A percentile compares a stretch with the other conserved stretches of the same genome.
Conservation (phyloP, 30 jellyfish, hydroid and myxozoan species). For the Aurelia sp. region DNA sequence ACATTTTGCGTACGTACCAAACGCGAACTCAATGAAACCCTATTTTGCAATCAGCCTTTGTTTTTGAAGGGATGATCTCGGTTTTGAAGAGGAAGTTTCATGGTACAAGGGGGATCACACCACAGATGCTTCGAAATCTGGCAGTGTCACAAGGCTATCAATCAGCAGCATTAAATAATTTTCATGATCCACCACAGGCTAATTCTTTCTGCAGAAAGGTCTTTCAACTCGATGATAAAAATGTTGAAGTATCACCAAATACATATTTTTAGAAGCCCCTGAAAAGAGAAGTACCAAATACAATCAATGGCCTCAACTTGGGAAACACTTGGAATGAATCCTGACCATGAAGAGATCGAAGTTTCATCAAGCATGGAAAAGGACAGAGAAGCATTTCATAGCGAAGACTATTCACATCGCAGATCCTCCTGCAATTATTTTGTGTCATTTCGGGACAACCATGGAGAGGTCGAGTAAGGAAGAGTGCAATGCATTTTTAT, state of each 20-base stretch:
- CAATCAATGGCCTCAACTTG: too few species aligned
- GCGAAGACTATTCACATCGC: not conserved
- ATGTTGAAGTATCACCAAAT: too few species aligned
- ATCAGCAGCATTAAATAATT: not conserved
- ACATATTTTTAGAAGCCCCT: too few species aligned
- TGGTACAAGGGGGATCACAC: slow-evolving; percentile 4
- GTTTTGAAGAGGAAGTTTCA: not conserved
- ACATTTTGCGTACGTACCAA: slow-evolving; percentile 25
- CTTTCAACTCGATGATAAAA: too few species aligned
- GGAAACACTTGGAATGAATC: too few species aligned
- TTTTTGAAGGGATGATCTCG: slow-evolving; percentile 1
- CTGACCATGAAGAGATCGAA: too few species aligned
- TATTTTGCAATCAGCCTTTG: slow-evolving; percentile 13
- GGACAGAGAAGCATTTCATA: too few species aligned
- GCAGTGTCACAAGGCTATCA: slow-evolving; percentile 10
- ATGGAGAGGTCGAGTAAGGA: not conserved
- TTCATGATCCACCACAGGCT: not conserved
- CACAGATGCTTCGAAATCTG: slow-evolving; percentile 7
- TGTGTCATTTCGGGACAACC: not conserved
- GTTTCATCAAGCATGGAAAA: too few species aligned
- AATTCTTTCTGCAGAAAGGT: too few species aligned
- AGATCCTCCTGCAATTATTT: slow-evolving; percentile 23
- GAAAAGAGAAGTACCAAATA: too few species aligned
- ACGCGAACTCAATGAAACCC: slow-evolving; percentile 23
- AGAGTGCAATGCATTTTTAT: slow-evolving; percentile 1